Percentiles rank a stretch among this genome's conserved stretches.
phyloP scores from a whole-genome alignment of 2,113 vertebrate species.

The Limanda limanda region DNA sequence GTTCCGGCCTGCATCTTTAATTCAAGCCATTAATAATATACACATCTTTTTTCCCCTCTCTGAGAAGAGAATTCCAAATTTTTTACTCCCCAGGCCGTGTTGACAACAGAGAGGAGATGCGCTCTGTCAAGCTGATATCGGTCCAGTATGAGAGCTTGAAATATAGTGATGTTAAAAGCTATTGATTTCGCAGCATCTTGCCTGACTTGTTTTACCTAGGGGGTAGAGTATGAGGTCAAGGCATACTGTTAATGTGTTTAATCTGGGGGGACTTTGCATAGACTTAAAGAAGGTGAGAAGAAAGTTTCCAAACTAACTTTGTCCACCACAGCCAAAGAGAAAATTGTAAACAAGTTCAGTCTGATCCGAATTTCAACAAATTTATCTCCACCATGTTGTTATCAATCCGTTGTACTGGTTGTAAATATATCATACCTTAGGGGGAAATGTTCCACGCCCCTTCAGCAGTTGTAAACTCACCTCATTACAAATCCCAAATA shows the following conservation, averaged over 20 bases:
- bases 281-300: constrained; percentile 7
- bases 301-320: constrained; percentile 10
- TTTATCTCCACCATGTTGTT: not conserved
- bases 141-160: constrained; percentile 34
- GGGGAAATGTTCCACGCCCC: not conserved
- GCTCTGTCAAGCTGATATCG: constrained; percentile 25
- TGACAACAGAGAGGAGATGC: constrained; percentile 43
- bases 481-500: constrained; percentile 31
- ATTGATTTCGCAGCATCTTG: constrained; percentile 65
- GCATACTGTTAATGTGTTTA: constrained; percentile 20
- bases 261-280: constrained; percentile 21
- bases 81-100: constrained; percentile 19
- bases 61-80: constrained; percentile 32
- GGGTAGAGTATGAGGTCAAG: constrained; percentile 35
- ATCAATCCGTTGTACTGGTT: constrained; percentile 20
- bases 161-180: constrained; percentile 64
- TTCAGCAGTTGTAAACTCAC: constrained; percentile 30
- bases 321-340: not conserved
- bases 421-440: constrained; percentile 1
- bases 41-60: not conserved
- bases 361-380: not conserved
- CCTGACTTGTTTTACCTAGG: constrained; percentile 49
- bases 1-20: constrained; percentile 55
- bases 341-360: constrained; percentile 2
- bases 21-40: constrained; percentile 71